Conservation (phyloP, 2,888 invertebrate species). For the Hydrotaea cyrtoneurina region DNA sequence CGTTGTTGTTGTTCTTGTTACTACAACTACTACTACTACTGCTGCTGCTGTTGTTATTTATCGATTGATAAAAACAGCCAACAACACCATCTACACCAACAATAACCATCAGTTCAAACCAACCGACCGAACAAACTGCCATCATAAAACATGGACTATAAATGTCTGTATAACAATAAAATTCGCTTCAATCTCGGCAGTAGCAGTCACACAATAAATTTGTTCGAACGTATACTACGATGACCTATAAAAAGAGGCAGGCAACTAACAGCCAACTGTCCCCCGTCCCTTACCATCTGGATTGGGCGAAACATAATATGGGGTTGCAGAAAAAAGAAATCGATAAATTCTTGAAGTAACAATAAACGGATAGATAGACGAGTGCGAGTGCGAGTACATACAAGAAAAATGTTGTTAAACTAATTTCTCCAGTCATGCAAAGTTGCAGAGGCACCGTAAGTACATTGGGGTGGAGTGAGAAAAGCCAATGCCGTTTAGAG, state of each 20-base stretch:
- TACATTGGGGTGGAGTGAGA: no score
- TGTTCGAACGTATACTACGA: background rate
- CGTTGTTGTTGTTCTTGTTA: background rate
- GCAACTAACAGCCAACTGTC: background rate
- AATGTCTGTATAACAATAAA: slow-evolving; percentile 17
- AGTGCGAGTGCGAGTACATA: slow-evolving; percentile 1
- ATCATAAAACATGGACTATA: slow-evolving; percentile 17
- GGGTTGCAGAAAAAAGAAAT: slow-evolving; percentile 20
- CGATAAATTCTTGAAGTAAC: slow-evolving; percentile 47
- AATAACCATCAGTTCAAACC: slow-evolving; percentile 17
- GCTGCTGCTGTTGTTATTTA: slow-evolving; percentile 34
- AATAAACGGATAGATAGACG: slow-evolving; percentile 29
- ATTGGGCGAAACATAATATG: background rate
- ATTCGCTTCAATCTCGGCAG: slow-evolving; percentile 44
- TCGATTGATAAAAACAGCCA: slow-evolving; percentile 54
- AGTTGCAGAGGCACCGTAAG: background rate
- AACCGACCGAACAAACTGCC: slow-evolving; percentile 11
- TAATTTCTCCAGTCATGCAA: slow-evolving; percentile 16
- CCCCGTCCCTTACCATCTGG: background rate
- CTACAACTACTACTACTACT: no score
- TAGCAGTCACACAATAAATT: slow-evolving; percentile 31
- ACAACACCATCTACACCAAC: slow-evolving; percentile 28
- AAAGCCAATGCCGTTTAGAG: no score
- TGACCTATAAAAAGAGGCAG: slow-evolving; percentile 43
- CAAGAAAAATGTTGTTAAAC: slow-evolving; percentile 9